Conservation (phyloP, 2,113 vertebrate species). For the Riparia riparia region DNA sequence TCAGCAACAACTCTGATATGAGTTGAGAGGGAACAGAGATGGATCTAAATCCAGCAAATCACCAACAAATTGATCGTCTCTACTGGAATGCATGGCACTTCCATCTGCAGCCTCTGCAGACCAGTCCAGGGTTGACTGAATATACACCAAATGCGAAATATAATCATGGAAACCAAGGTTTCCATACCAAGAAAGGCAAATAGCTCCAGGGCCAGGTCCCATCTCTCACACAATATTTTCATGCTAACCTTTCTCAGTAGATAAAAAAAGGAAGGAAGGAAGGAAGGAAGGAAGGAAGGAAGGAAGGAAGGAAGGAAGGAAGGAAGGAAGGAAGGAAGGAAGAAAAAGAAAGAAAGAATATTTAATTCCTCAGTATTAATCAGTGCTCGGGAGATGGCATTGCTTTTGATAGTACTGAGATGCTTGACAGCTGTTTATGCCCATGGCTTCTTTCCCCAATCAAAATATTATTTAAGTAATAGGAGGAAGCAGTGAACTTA, state of each 20-base stretch:
- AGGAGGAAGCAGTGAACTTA: not conserved
- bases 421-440: not conserved
- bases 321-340: too few species aligned
- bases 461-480: not conserved
- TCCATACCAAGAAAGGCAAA: not conserved
- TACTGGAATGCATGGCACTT: not conserved
- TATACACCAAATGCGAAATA: fast-evolving
- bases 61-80: not conserved
- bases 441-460: not conserved
- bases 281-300: too few species aligned
- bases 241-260: not conserved
- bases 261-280: too few species aligned
- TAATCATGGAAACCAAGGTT: not conserved
- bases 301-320: too few species aligned
- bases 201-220: not conserved
- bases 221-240: not conserved
- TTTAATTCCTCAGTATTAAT: not conserved
- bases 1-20: not conserved
- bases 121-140: not conserved
- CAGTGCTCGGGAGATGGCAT: not conserved
- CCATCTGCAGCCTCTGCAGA: not conserved
- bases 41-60: not conserved
- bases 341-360: not conserved
- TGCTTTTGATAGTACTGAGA: not conserved
- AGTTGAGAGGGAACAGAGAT: not conserved